Evolutionary conservation across 2,888 invertebrate genomes (phyloP).

Genomic region (Lithosia quadra): DNA sequence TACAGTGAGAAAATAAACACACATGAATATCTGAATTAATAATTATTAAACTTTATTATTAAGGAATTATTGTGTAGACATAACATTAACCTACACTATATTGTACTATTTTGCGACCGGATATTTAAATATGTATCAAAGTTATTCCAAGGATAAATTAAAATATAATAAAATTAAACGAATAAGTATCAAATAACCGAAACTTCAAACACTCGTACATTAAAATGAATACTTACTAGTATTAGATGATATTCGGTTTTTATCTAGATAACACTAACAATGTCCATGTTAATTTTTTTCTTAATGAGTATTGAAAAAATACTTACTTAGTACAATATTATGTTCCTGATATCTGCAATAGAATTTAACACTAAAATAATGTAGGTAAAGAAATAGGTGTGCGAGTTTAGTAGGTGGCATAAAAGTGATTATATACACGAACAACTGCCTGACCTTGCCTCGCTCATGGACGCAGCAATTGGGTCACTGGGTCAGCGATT

Average conservation of each 20-base stretch:
- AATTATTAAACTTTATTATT: background rate
- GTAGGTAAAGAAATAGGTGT: slow-evolving; percentile 42
- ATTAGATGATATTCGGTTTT: background rate
- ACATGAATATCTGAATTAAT: background rate
- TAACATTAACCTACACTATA: background rate
- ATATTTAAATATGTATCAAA: background rate
- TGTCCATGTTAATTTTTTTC: no score
- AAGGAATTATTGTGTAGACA: background rate
- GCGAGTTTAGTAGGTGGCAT: slow-evolving; percentile 44
- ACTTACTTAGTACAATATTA: background rate
- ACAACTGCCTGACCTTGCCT: slow-evolving; percentile 74
- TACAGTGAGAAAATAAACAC: background rate
- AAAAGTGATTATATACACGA: slow-evolving; percentile 52
- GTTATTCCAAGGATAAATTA: background rate
- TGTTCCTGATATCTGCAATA: background rate
- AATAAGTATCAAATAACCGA: background rate
- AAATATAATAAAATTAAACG: background rate
- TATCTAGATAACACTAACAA: no score
- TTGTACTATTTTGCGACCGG: background rate
- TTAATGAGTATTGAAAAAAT: background rate
- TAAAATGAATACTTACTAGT: background rate
- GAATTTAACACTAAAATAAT: slow-evolving; percentile 15
- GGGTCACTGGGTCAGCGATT: slow-evolving; percentile 77
- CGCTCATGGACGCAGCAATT: slow-evolving; percentile 76
- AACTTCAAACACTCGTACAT: background rate